Conservation (phyloP, 2,113 vertebrate species). For the Acanthisitta chloris region DNA sequence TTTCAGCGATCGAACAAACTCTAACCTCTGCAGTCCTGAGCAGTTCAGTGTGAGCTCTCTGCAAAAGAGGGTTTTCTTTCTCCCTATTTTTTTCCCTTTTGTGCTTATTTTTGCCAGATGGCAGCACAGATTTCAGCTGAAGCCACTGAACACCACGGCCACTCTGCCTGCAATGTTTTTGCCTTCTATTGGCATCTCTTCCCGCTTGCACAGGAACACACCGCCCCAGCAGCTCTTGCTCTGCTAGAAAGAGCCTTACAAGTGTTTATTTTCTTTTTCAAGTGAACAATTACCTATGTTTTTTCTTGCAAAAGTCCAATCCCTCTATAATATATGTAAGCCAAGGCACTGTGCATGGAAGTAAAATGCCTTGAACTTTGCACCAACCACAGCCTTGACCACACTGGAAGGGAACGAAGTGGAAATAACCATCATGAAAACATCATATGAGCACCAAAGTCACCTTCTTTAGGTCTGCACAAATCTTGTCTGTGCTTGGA, state of each 20-base stretch:
- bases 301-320: background rate
- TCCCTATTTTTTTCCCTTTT: background rate
- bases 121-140: slow-evolving; percentile 41
- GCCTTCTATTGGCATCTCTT: background rate
- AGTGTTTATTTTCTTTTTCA: slow-evolving; percentile 1
- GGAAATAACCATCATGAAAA: background rate
- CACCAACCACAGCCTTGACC: background rate
- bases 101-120: slow-evolving; percentile 56
- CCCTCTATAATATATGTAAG: background rate
- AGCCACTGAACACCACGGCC: background rate
- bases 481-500: background rate
- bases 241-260: background rate
- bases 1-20: slow-evolving; percentile 17
- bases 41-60: background rate
- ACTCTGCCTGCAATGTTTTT: background rate
- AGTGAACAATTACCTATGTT: background rate
- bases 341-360: background rate
- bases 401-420: background rate
- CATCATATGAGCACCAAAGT: background rate
- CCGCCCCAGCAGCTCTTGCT: background rate
- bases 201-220: background rate
- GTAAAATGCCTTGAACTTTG: slow-evolving; percentile 8
- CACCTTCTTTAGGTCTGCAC: background rate
- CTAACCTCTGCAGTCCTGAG: background rate
- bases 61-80: background rate